phyloP scores from a whole-genome alignment of 2,888 invertebrate species.

The Amiota mariae region DNA sequence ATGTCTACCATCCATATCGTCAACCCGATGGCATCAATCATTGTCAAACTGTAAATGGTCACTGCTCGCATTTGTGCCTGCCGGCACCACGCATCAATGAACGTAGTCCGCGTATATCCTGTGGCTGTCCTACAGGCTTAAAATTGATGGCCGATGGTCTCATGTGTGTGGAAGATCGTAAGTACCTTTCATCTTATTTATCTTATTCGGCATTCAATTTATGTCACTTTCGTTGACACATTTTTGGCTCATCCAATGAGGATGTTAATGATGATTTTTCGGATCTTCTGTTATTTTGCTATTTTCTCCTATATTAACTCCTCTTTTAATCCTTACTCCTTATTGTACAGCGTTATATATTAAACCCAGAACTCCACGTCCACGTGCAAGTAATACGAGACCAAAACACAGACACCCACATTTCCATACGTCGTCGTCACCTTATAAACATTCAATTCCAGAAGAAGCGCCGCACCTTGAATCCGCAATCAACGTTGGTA shows the following conservation, averaged over 20 bases:
- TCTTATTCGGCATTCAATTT: constrained; percentile 5
- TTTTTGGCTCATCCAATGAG: too few species aligned
- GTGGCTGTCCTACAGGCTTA: constrained; percentile 90
- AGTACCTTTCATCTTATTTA: constrained; percentile 70
- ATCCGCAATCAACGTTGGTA: constrained; percentile 14
- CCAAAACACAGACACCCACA: not conserved
- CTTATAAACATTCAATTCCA: not conserved
- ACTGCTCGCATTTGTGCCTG: constrained; percentile 92
- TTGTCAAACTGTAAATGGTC: constrained; percentile 90
- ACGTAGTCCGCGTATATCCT: constrained; percentile 85
- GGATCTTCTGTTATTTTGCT: too few species aligned
- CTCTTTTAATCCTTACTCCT: too few species aligned
- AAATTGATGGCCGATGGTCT: constrained; percentile 85
- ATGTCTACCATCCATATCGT: constrained; percentile 94
- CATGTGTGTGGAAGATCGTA: constrained; percentile 92
- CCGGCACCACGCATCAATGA: constrained; percentile 87
- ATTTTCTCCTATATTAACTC: too few species aligned
- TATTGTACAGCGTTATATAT: constrained; percentile 1
- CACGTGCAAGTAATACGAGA: constrained; percentile 9
- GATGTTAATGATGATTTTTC: too few species aligned
- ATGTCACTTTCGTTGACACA: not conserved
- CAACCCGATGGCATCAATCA: constrained; percentile 94
- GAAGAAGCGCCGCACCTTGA: not conserved
- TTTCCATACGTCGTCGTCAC: not conserved
- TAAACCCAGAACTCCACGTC: not conserved